Conservation (phyloP, 2,888 invertebrate genomes). For the Leucophenga maculata region DNA sequence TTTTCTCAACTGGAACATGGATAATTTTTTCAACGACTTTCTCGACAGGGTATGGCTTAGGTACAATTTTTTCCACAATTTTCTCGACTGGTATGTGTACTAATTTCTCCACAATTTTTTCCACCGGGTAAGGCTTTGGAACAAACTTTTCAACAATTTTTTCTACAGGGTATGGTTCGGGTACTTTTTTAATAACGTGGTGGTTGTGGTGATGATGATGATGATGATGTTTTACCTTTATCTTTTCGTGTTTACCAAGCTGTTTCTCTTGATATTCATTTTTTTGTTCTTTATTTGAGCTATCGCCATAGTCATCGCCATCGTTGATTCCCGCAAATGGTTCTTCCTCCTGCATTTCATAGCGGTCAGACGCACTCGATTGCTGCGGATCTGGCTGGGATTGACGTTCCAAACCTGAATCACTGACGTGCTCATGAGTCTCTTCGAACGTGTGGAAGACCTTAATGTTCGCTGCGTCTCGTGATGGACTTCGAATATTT, state of each 20-base stretch:
- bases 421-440: slow-evolving; percentile 67
- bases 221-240: slow-evolving; percentile 76
- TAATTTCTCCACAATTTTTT: slow-evolving; percentile 61
- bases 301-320: neutral
- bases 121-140: slow-evolving; percentile 71
- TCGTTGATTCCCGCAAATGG: slow-evolving; percentile 33
- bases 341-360: slow-evolving; percentile 49
- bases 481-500: slow-evolving; percentile 35
- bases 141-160: slow-evolving; percentile 64
- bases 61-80: slow-evolving; percentile 70
- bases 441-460: slow-evolving; percentile 66
- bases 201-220: slow-evolving; percentile 80
- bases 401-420: slow-evolving; percentile 28
- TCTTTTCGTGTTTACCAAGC: slow-evolving; percentile 49
- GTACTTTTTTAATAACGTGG: slow-evolving; percentile 75
- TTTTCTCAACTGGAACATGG: slow-evolving; percentile 73
- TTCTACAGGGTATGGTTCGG: slow-evolving; percentile 73
- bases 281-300: slow-evolving; percentile 12
- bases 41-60: slow-evolving; percentile 62
- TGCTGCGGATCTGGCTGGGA: slow-evolving; percentile 30
- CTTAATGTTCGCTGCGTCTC: slow-evolving; percentile 48
- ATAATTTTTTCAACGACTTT: slow-evolving; percentile 67
- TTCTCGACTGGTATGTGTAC: slow-evolving; percentile 51
- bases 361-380: slow-evolving; percentile 48
- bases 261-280: slow-evolving; percentile 26